These are phyloP conservation scores for Orchestes rusci DNA, from an alignment of 2,888 invertebrate species.

Conservation along the genomic window DNA sequence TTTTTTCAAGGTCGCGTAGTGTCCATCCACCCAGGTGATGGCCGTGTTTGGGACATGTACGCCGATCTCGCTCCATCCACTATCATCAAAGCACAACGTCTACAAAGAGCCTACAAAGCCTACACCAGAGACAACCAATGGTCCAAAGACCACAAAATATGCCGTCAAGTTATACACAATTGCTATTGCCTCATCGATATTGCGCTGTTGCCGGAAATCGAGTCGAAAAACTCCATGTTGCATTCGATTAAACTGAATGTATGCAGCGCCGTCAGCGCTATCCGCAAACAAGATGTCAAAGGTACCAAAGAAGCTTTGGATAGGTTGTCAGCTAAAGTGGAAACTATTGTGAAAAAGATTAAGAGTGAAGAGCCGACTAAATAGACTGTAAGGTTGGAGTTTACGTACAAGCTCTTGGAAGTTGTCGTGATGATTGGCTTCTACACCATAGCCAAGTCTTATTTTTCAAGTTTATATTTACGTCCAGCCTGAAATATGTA, in stretches of 20 bases:
- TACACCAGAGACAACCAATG: constrained; percentile 61
- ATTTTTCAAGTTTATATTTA: too few relatives aligned
- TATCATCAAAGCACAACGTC: constrained; percentile 58
- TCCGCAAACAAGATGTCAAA: constrained; percentile 41
- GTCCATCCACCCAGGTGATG: constrained; percentile 58
- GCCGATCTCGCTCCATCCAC: constrained; percentile 60
- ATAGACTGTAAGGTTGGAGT: too few relatives aligned
- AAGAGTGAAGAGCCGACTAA: too few relatives aligned
- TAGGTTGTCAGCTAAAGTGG: background rate
- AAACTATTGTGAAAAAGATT: background rate
- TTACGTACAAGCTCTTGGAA: too few relatives aligned
- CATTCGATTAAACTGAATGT: constrained; percentile 38
- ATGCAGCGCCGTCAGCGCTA: constrained; percentile 40
- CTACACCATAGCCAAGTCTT: too few relatives aligned
- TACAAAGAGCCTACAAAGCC: constrained; percentile 71
- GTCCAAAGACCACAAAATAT: constrained; percentile 52
- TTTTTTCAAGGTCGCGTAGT: constrained; percentile 61
- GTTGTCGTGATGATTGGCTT: too few relatives aligned
- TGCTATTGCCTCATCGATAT: constrained; percentile 53
- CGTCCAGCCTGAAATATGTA: too few relatives aligned
- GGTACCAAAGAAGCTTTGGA: constrained; percentile 15
- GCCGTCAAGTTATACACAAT: constrained; percentile 55
- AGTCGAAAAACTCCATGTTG: constrained; percentile 34
- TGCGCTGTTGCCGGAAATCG: constrained; percentile 47
- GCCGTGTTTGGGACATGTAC: constrained; percentile 76